Evolutionary conservation across 2,888 invertebrate genomes (phyloP).

Genomic region (Xanthia togata): DNA sequence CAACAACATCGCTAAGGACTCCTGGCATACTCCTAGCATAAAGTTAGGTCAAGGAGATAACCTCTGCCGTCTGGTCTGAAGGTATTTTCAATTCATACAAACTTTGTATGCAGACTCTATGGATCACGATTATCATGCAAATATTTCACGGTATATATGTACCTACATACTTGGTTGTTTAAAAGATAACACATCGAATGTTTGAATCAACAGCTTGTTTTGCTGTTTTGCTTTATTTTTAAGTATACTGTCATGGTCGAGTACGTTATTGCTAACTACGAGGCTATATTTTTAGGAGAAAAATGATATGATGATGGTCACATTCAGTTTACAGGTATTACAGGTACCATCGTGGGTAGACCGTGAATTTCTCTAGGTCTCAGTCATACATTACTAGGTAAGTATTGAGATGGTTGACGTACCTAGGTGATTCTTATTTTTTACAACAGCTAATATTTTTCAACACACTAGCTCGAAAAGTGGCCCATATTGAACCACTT

Average conservation of each 20-base stretch:
- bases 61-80: constrained; percentile 50
- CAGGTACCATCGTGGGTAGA: neutral
- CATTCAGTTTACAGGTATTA: neutral
- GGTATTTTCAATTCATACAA: constrained; percentile 39
- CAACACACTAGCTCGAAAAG: too few relatives aligned
- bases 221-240: constrained; percentile 53
- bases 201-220: constrained; percentile 51
- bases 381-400: too few relatives aligned
- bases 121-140: constrained; percentile 58
- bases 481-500: too few relatives aligned
- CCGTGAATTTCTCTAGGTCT: neutral
- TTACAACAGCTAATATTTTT: neutral
- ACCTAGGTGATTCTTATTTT: neutral
- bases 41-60: constrained; percentile 60
- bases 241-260: constrained; percentile 35
- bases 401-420: neutral
- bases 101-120: constrained; percentile 42
- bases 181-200: constrained; percentile 54
- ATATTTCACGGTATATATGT: constrained; percentile 44
- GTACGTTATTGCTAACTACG: constrained; percentile 11
- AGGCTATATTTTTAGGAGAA: constrained; percentile 13
- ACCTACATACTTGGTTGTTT: constrained; percentile 15
- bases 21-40: constrained; percentile 35
- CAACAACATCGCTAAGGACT: constrained; percentile 46
- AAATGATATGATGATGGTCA: constrained; percentile 9